Percentiles rank a stretch among this genome's conserved stretches.
Conservation (phyloP, 2,113 vertebrate genomes). For the Nothobranchius kuhntae region DNA sequence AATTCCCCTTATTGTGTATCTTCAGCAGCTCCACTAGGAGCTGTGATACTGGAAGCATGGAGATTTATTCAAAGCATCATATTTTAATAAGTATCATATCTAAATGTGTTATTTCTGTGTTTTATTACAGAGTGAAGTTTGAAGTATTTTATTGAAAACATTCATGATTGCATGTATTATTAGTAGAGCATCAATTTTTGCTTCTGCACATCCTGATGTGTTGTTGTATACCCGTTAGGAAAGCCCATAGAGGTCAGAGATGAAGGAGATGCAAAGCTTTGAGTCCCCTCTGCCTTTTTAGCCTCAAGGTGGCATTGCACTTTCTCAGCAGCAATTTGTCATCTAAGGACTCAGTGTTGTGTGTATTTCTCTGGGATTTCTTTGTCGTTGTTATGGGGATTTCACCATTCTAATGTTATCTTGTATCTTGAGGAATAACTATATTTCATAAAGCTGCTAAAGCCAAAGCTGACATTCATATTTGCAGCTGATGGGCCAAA, state of each 20-base stretch:
- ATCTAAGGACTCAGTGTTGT: conserved; percentile 5
- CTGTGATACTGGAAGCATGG: neutral
- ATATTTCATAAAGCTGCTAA: conserved; percentile 22
- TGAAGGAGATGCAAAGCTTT: neutral
- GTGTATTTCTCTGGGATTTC: conserved; percentile 9
- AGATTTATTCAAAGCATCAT: too few relatives aligned
- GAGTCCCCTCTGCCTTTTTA: neutral
- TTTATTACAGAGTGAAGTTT: too few relatives aligned
- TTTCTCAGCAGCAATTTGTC: conserved; percentile 10
- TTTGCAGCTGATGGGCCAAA: conserved; percentile 30
- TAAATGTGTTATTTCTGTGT: too few relatives aligned
- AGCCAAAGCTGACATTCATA: conserved; percentile 11
- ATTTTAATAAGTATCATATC: too few relatives aligned
- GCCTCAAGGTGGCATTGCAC: conserved; percentile 5
- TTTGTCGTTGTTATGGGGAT: neutral
- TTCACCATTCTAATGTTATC: conserved; percentile 2
- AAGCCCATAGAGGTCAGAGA: neutral
- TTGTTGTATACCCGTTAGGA: too few relatives aligned
- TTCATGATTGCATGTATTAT: too few relatives aligned
- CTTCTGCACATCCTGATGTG: too few relatives aligned
- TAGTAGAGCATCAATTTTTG: too few relatives aligned
- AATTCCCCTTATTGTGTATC: neutral
- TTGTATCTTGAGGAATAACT: conserved; percentile 13
- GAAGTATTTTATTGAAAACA: too few relatives aligned
- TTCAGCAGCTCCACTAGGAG: neutral